phyloP scores from a whole-genome alignment of 2,888 invertebrate genomes.

The Nysson spinosus region DNA sequence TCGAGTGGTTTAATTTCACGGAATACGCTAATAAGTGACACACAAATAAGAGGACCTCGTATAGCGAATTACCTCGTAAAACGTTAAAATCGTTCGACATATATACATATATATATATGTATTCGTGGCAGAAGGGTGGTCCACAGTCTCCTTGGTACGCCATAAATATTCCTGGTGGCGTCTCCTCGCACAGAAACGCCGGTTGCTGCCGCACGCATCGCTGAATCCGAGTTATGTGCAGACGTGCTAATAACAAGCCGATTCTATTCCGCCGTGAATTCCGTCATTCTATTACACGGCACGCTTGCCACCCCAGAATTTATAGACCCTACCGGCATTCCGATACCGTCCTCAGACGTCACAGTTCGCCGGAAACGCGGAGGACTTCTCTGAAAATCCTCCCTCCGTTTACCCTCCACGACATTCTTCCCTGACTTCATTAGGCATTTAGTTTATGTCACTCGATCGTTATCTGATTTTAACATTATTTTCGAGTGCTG shows the following conservation, averaged over 20 bases:
- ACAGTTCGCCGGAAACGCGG: conserved; percentile 6
- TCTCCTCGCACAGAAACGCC: conserved; percentile 14
- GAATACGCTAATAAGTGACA: conserved; percentile 16
- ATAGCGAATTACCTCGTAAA: conserved; percentile 26
- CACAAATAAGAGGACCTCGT: conserved; percentile 18
- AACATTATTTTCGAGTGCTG: too few species aligned
- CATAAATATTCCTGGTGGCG: conserved; percentile 49
- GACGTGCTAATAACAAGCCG: conserved; percentile 75
- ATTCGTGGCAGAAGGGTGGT: conserved; percentile 37
- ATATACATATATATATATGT: too few species aligned
- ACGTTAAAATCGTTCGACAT: conserved; percentile 18
- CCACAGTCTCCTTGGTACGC: conserved; percentile 12
- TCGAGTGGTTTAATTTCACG: too few species aligned
- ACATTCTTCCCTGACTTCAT: background rate
- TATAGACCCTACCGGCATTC: conserved; percentile 60
- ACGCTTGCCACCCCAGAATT: conserved; percentile 55
- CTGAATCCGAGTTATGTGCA: conserved; percentile 72
- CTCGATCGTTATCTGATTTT: too few species aligned
- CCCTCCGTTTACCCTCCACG: background rate
- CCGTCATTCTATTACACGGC: conserved; percentile 65
- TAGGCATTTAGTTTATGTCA: too few species aligned
- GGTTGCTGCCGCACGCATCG: conserved; percentile 65
- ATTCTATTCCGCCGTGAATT: conserved; percentile 71
- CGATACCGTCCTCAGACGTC: conserved; percentile 40
- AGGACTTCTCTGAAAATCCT: background rate